phyloP scores from a whole-genome alignment of 2,113 vertebrate species.

The Pampusana beccarii region DNA sequence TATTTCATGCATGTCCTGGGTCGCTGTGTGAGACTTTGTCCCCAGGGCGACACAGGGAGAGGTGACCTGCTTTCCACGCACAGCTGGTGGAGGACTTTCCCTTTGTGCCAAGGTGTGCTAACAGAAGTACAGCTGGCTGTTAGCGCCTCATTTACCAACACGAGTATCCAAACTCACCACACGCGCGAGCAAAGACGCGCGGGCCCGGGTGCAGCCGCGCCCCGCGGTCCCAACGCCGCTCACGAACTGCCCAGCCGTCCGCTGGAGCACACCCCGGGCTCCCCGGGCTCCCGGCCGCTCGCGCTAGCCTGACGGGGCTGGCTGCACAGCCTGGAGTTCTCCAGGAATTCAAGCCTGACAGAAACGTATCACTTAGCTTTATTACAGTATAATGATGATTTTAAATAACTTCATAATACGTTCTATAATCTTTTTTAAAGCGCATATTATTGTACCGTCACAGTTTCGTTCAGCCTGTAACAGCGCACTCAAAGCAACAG shows the following conservation, averaged over 20 bases:
- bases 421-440: conserved; percentile 36
- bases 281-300: no score
- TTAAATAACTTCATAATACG: conserved; percentile 67
- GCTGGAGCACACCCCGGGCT: no score
- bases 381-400: conserved; percentile 48
- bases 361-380: conserved; percentile 40
- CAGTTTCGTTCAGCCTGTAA: neutral
- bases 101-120: fast-evolving
- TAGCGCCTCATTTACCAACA: fast-evolving
- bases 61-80: neutral
- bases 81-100: neutral
- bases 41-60: neutral
- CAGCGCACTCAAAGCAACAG: conserved; percentile 55
- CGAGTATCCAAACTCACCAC: fast-evolving
- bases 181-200: no score
- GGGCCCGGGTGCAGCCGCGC: no score
- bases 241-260: neutral
- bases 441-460: conserved; percentile 37
- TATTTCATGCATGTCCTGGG: neutral
- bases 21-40: neutral
- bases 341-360: conserved; percentile 31
- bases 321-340: conserved; percentile 25
- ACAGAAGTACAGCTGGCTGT: fast-evolving
- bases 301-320: no score
- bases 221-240: neutral